Evolutionary conservation across 2,113 vertebrate species (phyloP).

Genomic region (Phoxinus phoxinus): DNA sequence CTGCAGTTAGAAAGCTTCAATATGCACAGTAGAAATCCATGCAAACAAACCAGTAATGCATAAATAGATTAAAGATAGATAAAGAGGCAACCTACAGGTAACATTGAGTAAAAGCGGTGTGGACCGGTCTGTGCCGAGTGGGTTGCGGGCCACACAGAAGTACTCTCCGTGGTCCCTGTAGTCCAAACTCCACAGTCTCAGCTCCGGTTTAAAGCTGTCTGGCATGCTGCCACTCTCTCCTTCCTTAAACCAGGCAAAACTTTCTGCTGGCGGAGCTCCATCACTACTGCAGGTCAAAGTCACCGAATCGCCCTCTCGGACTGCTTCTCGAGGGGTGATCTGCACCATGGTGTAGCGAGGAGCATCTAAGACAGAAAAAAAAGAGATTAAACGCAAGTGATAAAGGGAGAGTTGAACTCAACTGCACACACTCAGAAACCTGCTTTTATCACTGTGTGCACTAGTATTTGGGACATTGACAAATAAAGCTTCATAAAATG

Average conservation of each 20-base stretch:
- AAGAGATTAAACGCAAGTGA: neutral
- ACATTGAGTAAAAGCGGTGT: slow-evolving; percentile 71
- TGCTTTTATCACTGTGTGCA: neutral
- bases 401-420: neutral
- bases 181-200: slow-evolving; percentile 67
- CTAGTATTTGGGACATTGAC: neutral
- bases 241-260: slow-evolving; percentile 80
- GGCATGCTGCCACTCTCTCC: slow-evolving; percentile 76
- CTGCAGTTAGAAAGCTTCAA: neutral
- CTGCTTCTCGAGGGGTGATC: slow-evolving; percentile 60
- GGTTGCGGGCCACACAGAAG: slow-evolving; percentile 77
- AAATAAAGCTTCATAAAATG: too few relatives aligned
- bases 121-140: slow-evolving; percentile 76
- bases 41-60: neutral
- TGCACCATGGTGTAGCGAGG: slow-evolving; percentile 71
- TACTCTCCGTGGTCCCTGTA: slow-evolving; percentile 75
- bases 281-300: slow-evolving; percentile 76
- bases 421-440: neutral
- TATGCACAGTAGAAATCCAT: neutral
- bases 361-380: slow-evolving; percentile 63
- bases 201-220: slow-evolving; percentile 76
- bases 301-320: slow-evolving; percentile 69
- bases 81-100: slow-evolving; percentile 67
- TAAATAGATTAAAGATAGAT: neutral
- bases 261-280: slow-evolving; percentile 76